Base-by-base conservation (phyloP, 2,888 invertebrate species). In the Erebia aethiops region DNA sequence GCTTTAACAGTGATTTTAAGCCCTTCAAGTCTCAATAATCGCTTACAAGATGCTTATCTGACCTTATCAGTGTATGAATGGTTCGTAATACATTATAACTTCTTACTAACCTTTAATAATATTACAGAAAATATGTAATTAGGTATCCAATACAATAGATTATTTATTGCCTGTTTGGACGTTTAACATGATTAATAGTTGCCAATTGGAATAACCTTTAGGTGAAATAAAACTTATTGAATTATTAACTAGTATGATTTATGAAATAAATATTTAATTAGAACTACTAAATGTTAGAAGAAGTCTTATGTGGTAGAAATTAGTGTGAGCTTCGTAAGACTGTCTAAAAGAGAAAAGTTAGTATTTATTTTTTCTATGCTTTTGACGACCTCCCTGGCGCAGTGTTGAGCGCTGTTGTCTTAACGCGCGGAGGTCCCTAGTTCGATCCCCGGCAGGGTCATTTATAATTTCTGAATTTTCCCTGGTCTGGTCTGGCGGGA, bases 111-210 rank as follows among this genome's bases (percentile, higher is more conserved):
- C 51, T 65, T 65, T 71, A 51, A 13, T 54, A 54, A 16, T 57
- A 57, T 60, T 46, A 41, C 49, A 61, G 62, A 63, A 62, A 69
- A 69, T 61, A 69, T 69, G 46, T 66, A 71, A 71, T 71, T 69
- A 69, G 64, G 52, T 41, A 54, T 49, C 11, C 64, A 67, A 54
- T 67, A 67, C 67, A 70, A 62, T 69, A 62, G 63, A 57, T 56
- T 49, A 69, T 67, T 67, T 72, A 72, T 62, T 52, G 67, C 63
- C 41, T 58, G 62, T 67, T 69, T 63, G n/a, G 69, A 72, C 57
- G 62, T 69, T 18, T 49, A 65, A 56, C 54, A 58, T 67, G 62
- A 69, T 69, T 57, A 63, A 70, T 57, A 52, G 58, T 35, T 18
- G 35, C 61, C 51, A 61, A 72, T 72, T 57, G 46, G 43, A 58